Conservation (phyloP, 2,888 invertebrate species). For the Cordilura impudica region DNA sequence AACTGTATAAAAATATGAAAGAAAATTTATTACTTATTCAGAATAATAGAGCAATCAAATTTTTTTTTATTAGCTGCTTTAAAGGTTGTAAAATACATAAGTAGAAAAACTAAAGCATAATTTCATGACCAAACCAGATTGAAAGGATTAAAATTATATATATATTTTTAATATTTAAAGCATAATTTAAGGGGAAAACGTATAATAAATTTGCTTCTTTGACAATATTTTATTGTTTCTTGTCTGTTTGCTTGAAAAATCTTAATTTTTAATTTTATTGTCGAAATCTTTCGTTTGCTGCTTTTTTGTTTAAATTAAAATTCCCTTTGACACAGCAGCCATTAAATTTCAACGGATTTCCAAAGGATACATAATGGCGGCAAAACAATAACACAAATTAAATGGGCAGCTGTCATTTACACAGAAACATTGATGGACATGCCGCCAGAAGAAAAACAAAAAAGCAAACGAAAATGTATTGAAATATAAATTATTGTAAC, state of each 20-base stretch:
- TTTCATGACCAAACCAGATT: too few relatives aligned
- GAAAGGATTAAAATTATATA: background rate
- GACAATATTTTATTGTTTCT: background rate
- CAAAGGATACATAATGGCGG: background rate
- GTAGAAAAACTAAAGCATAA: too few relatives aligned
- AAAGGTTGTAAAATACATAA: too few relatives aligned
- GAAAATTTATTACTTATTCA: too few relatives aligned
- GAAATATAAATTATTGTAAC: background rate
- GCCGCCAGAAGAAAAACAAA: background rate
- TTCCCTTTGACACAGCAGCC: background rate
- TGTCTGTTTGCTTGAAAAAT: background rate
- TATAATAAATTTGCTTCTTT: background rate
- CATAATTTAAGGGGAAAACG: background rate
- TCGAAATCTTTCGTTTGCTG: background rate
- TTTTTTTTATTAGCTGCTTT: too few relatives aligned
- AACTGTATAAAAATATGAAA: too few relatives aligned
- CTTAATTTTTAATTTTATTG: background rate
- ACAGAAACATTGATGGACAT: background rate
- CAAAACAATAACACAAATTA: background rate
- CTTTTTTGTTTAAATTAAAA: background rate
- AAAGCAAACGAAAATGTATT: background rate
- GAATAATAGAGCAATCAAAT: too few relatives aligned
- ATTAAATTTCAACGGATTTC: background rate
- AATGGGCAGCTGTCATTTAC: conserved; percentile 14
- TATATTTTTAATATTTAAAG: background rate